phyloP scores from a whole-genome alignment of 2,797 vertebrate genomes.

The Siniperca undulata region DNA sequence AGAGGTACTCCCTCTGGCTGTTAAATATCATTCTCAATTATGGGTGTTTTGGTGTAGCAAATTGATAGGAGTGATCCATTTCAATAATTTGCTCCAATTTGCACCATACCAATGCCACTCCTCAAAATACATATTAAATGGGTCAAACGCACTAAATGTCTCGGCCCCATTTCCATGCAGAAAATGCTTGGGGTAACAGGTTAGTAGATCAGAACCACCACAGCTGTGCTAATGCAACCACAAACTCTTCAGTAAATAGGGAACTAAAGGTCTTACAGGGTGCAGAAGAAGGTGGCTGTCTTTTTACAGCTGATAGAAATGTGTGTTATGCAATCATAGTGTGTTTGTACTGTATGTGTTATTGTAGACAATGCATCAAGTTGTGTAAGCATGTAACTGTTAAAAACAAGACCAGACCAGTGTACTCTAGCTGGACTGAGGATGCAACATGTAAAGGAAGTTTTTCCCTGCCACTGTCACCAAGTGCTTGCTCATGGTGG shows the following conservation, averaged over 20 bases:
- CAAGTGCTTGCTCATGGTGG: no score
- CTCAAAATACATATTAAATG: constrained; percentile 36
- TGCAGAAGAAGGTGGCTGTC: background rate
- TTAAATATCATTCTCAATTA: constrained; percentile 50
- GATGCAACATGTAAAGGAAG: background rate
- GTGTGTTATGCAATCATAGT: background rate
- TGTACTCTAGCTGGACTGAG: background rate
- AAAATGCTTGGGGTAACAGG: constrained; percentile 25
- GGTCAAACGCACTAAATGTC: constrained; percentile 34
- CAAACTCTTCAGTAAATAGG: constrained; percentile 21
- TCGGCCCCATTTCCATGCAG: constrained; percentile 21
- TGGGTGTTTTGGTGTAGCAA: constrained; percentile 6
- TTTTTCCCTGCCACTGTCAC: no score
- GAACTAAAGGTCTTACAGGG: background rate
- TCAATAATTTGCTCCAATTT: constrained; percentile 41
- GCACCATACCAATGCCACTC: constrained; percentile 4
- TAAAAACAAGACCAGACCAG: background rate
- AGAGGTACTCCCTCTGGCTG: constrained; percentile 19
- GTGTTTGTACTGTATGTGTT: background rate
- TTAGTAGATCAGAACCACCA: constrained; percentile 40
- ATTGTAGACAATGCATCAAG: background rate
- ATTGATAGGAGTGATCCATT: constrained; percentile 31
- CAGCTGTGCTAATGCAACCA: background rate
- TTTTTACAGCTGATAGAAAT: background rate
- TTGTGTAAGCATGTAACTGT: background rate